phyloP scores from a whole-genome alignment of 2,888 invertebrate genomes.

The Minunthozetes semirufus region DNA sequence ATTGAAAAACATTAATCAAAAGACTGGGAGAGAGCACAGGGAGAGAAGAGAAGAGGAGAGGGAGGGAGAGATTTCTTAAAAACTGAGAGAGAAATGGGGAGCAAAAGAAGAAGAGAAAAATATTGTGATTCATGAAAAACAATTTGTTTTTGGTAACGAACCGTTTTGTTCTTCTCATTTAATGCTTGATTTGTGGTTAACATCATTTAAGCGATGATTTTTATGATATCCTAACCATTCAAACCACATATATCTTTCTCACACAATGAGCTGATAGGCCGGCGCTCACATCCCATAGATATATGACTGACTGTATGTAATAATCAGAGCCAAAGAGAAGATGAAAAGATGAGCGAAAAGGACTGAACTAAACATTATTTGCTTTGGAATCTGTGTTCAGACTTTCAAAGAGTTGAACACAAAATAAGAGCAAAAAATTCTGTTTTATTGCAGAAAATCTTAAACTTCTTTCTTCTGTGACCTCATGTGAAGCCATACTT shows the following conservation, averaged over 20 bases:
- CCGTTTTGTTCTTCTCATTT: constrained; percentile 13
- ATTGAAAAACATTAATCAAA: no score
- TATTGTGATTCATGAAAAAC: constrained; percentile 9
- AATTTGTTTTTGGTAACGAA: constrained; percentile 7
- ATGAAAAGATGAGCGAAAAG: neutral
- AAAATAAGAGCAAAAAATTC: neutral
- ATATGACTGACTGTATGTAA: neutral
- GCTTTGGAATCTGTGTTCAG: neutral
- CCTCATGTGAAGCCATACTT: neutral
- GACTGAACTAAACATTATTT: neutral
- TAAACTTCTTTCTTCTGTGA: neutral
- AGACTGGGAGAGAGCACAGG: no score
- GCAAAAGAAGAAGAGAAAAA: neutral
- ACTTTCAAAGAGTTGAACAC: neutral
- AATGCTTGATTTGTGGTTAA: constrained; percentile 16
- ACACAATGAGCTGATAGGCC: constrained; percentile 6
- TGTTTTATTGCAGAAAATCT: neutral
- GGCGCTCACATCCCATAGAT: neutral
- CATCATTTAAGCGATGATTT: constrained; percentile 16
- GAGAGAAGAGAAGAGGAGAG: no score
- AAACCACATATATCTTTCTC: constrained; percentile 18
- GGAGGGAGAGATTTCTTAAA: no score
- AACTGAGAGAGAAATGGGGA: no score
- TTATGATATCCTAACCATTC: constrained; percentile 16
- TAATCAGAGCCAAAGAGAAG: neutral